Percentiles rank a stretch among this genome's conserved stretches.
Conservation (phyloP, 2,797 vertebrate species). For the Tangara arthus region DNA sequence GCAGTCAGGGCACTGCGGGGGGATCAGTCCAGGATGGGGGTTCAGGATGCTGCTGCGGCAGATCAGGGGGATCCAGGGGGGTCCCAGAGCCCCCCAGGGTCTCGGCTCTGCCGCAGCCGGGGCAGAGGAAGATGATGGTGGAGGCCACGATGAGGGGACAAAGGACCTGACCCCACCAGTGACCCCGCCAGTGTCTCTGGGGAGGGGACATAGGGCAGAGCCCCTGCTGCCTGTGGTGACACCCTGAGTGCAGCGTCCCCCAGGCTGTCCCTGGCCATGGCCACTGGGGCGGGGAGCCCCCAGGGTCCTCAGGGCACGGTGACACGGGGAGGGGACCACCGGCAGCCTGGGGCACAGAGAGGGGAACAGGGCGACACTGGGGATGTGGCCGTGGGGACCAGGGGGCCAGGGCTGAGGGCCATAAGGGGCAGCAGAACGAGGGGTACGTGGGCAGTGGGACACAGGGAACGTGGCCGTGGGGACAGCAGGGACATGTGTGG, state of each 20-base stretch:
- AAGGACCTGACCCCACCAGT: slow-evolving; percentile 32
- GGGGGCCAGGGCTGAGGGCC: not conserved
- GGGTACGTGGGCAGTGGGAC: not conserved
- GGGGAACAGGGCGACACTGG: not conserved
- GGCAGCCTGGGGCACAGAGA: not conserved
- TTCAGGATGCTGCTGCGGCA: not conserved
- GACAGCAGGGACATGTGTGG: not conserved
- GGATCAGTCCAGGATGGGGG: too few species aligned
- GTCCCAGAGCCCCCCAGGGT: too few species aligned
- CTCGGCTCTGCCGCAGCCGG: not conserved
- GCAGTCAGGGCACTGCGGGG: too few species aligned
- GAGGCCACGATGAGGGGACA: not conserved
- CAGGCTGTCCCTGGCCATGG: not conserved
- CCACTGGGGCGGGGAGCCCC: not conserved
- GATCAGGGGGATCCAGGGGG: too few species aligned
- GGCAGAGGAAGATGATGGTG: not conserved
- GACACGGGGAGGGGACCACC: slow-evolving; percentile 75
- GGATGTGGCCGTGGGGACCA: not conserved
- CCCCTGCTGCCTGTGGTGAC: not conserved
- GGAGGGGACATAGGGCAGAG: slow-evolving; percentile 20
- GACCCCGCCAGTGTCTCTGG: not conserved
- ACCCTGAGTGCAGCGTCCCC: not conserved
- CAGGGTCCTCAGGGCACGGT: not conserved
- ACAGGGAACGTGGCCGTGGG: not conserved
- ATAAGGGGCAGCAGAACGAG: not conserved